Conservation (phyloP, 2,888 invertebrate genomes). For the Teinopalpus imperialis region DNA sequence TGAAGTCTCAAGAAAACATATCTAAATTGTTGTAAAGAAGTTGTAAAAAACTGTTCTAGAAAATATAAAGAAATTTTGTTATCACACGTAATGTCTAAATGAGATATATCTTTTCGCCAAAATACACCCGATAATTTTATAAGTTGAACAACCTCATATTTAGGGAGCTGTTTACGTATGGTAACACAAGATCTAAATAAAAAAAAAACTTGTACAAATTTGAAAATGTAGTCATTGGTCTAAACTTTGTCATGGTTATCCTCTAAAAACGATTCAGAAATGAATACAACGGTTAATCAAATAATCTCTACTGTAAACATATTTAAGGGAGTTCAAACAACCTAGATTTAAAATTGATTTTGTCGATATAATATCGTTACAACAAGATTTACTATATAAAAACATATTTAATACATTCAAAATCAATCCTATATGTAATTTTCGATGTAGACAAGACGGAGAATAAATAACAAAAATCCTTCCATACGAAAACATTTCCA, state of each 20-base stretch:
- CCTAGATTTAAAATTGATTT: conserved; percentile 6
- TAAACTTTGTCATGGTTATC: conserved; percentile 8
- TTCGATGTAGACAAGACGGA: no score
- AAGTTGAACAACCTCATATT: conserved; percentile 1
- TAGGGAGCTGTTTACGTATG: background rate
- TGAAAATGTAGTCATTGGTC: background rate
- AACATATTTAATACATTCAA: conserved; percentile 34
- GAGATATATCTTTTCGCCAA: conserved; percentile 3
- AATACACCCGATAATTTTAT: conserved; percentile 15
- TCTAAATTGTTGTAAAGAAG: conserved; percentile 16
- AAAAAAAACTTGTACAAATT: background rate
- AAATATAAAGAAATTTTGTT: conserved; percentile 3
- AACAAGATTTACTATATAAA: conserved; percentile 35
- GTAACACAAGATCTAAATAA: background rate
- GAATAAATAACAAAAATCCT: background rate
- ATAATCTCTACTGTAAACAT: no score
- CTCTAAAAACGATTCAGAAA: background rate
- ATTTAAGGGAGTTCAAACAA: conserved; percentile 2
- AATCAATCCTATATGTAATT: conserved; percentile 8
- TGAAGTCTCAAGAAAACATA: conserved; percentile 10
- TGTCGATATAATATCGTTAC: conserved; percentile 6
- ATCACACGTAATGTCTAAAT: background rate
- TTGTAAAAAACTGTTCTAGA: background rate
- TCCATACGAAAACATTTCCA: background rate
- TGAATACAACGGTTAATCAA: conserved; percentile 1